phyloP scores from a whole-genome alignment of 2,113 vertebrate species.

The Setophaga petechia region DNA sequence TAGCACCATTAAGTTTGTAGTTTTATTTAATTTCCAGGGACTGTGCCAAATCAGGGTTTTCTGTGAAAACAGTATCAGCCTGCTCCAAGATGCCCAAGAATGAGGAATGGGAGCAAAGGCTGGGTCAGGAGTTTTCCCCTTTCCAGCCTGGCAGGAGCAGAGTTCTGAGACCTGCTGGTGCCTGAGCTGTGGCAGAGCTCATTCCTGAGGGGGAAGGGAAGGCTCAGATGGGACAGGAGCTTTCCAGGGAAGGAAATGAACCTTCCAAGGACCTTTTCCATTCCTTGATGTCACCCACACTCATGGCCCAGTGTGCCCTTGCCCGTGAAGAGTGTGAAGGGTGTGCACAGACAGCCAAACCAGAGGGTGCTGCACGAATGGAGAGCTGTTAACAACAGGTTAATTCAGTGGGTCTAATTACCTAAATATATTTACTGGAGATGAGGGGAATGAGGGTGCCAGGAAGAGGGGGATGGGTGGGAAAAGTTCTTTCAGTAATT shows the following conservation, averaged over 20 bases:
- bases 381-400: not conserved
- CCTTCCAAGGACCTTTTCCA: not conserved
- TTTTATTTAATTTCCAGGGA: slow-evolving; percentile 7
- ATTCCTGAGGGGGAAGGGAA: not conserved
- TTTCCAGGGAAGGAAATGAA: not conserved
- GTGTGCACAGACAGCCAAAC: not conserved
- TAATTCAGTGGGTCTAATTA: not conserved
- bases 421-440: not conserved
- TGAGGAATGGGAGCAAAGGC: not conserved
- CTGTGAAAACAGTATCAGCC: not conserved
- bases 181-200: not conserved
- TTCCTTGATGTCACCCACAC: not conserved
- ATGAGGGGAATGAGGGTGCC: not conserved
- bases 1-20: not conserved
- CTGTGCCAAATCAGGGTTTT: not conserved
- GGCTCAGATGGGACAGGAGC: not conserved
- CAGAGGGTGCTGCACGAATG: not conserved
- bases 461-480: not conserved
- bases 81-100: not conserved
- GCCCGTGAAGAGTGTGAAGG: rapidly evolving
- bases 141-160: not conserved
- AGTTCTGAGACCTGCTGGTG: rapidly evolving
- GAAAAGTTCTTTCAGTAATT: slow-evolving; percentile 34
- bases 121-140: not conserved
- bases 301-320: not conserved